A percentile compares a stretch with the other conserved stretches of the same genome.
Conservation (phyloP, 2,888 invertebrate species). For the Poecilus cupreus region DNA sequence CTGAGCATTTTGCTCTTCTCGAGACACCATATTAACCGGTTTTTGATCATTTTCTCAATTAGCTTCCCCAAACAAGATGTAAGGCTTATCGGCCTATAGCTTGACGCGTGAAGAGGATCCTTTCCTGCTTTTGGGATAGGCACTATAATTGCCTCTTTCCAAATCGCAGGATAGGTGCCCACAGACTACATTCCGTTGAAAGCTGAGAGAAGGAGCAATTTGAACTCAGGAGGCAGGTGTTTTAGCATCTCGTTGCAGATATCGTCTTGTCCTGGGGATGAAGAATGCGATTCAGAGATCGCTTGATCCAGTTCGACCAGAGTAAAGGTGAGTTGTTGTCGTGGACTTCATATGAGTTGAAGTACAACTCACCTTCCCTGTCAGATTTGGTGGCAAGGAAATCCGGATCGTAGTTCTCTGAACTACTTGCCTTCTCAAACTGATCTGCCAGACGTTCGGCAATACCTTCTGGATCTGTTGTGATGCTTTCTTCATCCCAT, state of each 20-base stretch:
- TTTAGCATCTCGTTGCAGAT: not conserved
- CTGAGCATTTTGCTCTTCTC: not conserved
- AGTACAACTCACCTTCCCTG: not conserved
- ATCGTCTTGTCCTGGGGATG: not conserved
- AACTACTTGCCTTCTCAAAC: not conserved
- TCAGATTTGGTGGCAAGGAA: not conserved
- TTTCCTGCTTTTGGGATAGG: not conserved
- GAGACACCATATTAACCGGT: not conserved
- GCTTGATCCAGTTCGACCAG: not conserved
- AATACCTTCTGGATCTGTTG: not conserved
- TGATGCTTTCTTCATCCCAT: not conserved
- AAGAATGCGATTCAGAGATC: not conserved
- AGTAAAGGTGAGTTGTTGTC: slow-evolving; percentile 1
- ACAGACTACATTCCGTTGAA: not conserved
- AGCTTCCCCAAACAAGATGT: not conserved
- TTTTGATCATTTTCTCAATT: not conserved
- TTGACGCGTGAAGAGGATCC: not conserved
- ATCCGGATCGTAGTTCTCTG: not conserved
- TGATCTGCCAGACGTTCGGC: not conserved
- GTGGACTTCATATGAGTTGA: too few relatives aligned
- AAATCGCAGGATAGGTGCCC: not conserved
- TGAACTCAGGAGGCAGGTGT: not conserved
- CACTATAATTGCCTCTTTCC: not conserved
- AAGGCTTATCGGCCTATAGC: not conserved
- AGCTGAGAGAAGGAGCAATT: not conserved